These are phyloP conservation scores for Forbesichthys agassizii DNA, from an alignment of 2,113 vertebrate genomes.

Conservation along the genomic window DNA sequence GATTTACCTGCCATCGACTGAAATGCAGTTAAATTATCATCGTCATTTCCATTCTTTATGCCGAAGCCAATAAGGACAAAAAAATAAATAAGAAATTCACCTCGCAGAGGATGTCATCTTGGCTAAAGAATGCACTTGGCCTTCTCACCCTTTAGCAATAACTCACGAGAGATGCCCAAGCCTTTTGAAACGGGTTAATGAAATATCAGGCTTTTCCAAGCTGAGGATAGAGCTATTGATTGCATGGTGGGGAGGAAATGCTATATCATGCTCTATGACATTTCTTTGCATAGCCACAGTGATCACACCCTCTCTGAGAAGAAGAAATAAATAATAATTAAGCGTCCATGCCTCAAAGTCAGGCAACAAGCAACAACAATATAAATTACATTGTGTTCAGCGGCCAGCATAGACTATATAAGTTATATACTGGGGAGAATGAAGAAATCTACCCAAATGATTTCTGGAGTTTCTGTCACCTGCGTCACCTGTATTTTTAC, in stretches of 20 bases:
- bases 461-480: slow-evolving; percentile 55
- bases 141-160: slow-evolving; percentile 70
- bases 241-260: slow-evolving; percentile 62
- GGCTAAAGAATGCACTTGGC: slow-evolving; percentile 69
- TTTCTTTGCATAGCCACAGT: slow-evolving; percentile 48
- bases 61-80: slow-evolving; percentile 29
- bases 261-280: slow-evolving; percentile 70
- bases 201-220: slow-evolving; percentile 74
- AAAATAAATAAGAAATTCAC: slow-evolving; percentile 44
- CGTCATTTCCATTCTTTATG: slow-evolving; percentile 54
- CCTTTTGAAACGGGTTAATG: slow-evolving; percentile 77
- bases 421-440: slow-evolving; percentile 11
- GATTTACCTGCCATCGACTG: slow-evolving; percentile 61
- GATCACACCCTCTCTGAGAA: slow-evolving; percentile 58
- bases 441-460: slow-evolving; percentile 14
- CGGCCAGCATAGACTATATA: neutral
- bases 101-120: slow-evolving; percentile 48
- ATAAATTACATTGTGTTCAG: slow-evolving; percentile 45
- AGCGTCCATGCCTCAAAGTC: slow-evolving; percentile 63
- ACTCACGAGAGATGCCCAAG: slow-evolving; percentile 69
- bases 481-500: slow-evolving; percentile 25
- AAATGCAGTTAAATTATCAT: slow-evolving; percentile 56
- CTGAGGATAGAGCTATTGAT: slow-evolving; percentile 72
- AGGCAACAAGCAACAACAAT: slow-evolving; percentile 38
- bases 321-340: slow-evolving; percentile 62